Conservation (phyloP, 2,113 vertebrate genomes). For the Anarrhichthys ocellatus region DNA sequence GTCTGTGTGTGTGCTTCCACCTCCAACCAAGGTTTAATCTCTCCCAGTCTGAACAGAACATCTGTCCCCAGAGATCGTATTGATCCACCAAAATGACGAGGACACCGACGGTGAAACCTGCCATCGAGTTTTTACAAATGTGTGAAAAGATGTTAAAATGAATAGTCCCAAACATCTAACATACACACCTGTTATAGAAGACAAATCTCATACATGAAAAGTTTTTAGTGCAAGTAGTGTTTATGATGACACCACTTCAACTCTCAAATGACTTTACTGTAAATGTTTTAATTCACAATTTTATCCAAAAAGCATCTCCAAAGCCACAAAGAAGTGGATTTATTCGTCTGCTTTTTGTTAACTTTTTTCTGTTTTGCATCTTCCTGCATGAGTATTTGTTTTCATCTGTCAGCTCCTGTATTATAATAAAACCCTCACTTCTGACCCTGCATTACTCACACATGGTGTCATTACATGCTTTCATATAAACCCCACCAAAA, state of each 20-base stretch:
- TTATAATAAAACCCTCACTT: slow-evolving; percentile 18
- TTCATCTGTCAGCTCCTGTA: slow-evolving; percentile 2
- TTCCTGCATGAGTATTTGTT: slow-evolving; percentile 4
- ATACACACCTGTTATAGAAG: not conserved
- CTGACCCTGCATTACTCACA: slow-evolving; percentile 13
- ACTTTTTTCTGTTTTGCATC: not conserved
- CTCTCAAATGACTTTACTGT: not conserved
- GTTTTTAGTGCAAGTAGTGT: too few relatives aligned
- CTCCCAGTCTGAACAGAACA: slow-evolving; percentile 7
- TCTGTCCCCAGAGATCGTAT: not conserved
- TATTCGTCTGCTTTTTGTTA: not conserved
- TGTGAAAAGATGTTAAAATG: not conserved
- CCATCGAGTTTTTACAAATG: not conserved
- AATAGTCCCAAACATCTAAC: not conserved
- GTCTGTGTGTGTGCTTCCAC: not conserved
- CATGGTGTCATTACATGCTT: slow-evolving; percentile 14
- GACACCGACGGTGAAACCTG: not conserved
- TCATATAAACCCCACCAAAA: slow-evolving; percentile 19
- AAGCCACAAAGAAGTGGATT: not conserved
- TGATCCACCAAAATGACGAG: slow-evolving; percentile 1
- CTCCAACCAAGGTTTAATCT: slow-evolving; percentile 19
- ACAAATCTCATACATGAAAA: not conserved
- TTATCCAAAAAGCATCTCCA: not conserved
- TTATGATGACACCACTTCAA: not conserved
- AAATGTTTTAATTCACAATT: not conserved